Conservation (phyloP, 2,797 vertebrate species). For the Megalops cyprinoides region DNA sequence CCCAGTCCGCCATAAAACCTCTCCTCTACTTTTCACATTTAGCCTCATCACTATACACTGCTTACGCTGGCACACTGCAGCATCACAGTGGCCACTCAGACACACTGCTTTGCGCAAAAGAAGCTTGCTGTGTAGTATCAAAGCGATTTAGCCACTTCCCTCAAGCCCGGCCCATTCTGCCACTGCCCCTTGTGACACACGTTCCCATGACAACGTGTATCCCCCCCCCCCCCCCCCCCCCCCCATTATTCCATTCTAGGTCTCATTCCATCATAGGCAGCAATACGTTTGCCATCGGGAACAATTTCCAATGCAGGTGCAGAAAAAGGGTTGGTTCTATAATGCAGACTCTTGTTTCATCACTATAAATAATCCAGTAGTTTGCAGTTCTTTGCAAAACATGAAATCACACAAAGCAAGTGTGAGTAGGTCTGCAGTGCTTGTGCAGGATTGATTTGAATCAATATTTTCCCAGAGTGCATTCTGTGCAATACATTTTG, state of each 20-base stretch:
- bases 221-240: too few relatives aligned
- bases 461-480: conserved; percentile 46
- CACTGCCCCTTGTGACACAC: not conserved
- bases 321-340: not conserved
- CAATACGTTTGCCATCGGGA: not conserved
- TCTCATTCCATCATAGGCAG: not conserved
- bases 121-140: conserved; percentile 10
- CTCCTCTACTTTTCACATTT: not conserved
- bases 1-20: not conserved
- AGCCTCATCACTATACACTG: conserved; percentile 1
- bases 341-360: not conserved
- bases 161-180: not conserved
- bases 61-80: conserved; percentile 1
- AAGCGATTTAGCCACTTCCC: not conserved
- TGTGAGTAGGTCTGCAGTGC: not conserved
- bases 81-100: not conserved
- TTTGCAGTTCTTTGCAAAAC: not conserved
- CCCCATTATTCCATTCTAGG: too few relatives aligned
- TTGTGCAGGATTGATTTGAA: conserved; percentile 29
- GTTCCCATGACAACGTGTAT: not conserved
- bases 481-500: not conserved
- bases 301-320: not conserved
- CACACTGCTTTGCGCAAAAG: not conserved
- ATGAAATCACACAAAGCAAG: not conserved
- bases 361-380: not conserved